These are phyloP conservation scores for Euglossa dilemma DNA, from an alignment of 1,140 invertebrate species.

Conservation along the genomic window DNA sequence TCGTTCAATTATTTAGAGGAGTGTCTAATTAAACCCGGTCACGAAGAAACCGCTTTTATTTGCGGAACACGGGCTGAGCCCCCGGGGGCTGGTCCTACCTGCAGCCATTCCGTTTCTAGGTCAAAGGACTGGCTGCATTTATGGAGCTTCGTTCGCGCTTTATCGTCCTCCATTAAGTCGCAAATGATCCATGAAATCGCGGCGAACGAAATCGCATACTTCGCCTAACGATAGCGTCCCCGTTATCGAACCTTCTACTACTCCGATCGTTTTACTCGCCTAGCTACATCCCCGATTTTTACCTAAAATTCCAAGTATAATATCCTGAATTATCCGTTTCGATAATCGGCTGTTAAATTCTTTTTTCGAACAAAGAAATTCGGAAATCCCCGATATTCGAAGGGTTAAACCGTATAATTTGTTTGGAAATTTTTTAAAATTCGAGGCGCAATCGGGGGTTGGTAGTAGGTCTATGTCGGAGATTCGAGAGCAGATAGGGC, in stretches of 20 bases:
- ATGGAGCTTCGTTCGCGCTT: constrained; percentile 13
- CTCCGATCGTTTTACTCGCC: background rate
- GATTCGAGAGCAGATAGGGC: no score
- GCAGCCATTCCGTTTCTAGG: constrained; percentile 20
- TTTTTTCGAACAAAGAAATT: no score
- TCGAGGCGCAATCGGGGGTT: no score
- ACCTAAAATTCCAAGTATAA: no score
- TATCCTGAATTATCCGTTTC: no score
- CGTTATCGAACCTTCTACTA: background rate
- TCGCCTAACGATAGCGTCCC: no score
- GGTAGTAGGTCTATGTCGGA: no score
- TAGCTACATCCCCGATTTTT: no score
- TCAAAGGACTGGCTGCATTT: constrained; percentile 9
- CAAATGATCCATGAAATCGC: constrained; percentile 23
- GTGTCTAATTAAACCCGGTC: background rate
- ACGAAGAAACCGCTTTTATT: constrained; percentile 5
- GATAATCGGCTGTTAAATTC: no score
- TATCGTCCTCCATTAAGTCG: constrained; percentile 3
- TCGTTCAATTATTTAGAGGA: constrained; percentile 4
- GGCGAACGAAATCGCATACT: constrained; percentile 8
- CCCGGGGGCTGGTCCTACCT: constrained; percentile 15
- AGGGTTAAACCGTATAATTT: no score
- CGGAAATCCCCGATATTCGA: no score
- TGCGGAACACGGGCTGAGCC: background rate
- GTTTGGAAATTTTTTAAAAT: no score